Evolutionary conservation across 2,888 invertebrate genomes (phyloP).

Genomic region (Mesochorus sp.): DNA sequence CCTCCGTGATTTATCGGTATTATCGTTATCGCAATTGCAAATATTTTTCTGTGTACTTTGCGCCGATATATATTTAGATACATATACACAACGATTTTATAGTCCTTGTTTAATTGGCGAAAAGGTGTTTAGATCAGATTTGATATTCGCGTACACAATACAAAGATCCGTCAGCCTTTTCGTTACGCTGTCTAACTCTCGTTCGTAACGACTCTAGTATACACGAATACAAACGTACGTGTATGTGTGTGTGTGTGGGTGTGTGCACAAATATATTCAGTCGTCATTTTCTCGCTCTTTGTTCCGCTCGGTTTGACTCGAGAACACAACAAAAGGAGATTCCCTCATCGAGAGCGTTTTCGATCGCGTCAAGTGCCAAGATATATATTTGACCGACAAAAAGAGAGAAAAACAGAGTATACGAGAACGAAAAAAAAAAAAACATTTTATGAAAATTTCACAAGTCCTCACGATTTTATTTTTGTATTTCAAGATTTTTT

Average conservation of each 20-base stretch:
- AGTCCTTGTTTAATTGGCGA: conserved; percentile 30
- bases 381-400: conserved; percentile 16
- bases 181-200: conserved; percentile 29
- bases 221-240: too few species aligned
- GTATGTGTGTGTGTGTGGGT: background rate
- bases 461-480: too few species aligned
- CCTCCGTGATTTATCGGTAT: background rate
- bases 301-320: conserved; percentile 41
- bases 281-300: conserved; percentile 38
- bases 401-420: background rate
- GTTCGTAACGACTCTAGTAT: too few species aligned
- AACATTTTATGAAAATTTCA: too few species aligned
- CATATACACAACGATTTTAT: background rate
- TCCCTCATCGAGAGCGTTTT: background rate
- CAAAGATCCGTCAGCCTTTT: conserved; percentile 5
- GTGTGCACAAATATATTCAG: background rate
- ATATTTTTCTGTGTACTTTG: background rate
- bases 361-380: conserved; percentile 6
- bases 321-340: conserved; percentile 1
- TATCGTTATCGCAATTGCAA: background rate
- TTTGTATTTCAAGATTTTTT: background rate
- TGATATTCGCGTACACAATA: conserved; percentile 2
- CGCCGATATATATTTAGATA: background rate
- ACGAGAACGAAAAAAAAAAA: too few species aligned
- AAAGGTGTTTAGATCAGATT: conserved; percentile 41